Evolutionary conservation across 2,113 vertebrate species (phyloP), one percentile per base, ranked within the genome.

Genomic region (Suncus etruscus): DNA sequence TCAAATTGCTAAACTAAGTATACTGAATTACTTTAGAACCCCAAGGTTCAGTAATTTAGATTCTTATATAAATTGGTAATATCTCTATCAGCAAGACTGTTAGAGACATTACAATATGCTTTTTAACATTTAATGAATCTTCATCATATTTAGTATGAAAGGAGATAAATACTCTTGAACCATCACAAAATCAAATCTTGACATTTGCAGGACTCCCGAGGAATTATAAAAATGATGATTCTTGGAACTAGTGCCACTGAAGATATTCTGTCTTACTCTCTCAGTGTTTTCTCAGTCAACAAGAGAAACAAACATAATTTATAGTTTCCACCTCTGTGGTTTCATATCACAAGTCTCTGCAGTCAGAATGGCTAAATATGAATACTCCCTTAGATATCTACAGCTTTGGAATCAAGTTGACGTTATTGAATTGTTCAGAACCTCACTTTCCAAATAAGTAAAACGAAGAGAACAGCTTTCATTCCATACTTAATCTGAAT

Each of bases 101-200:
- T 3, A 1, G 3, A 54, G 54, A n/a, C 3, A 4, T 50, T 15
- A 66, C 0, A 29, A 61, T 9, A 15, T 1, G 51, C 51, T 89
- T 51, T 6, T 45, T 6, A 11, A 48, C 47, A 51, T 18, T 39
- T 74, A n/a, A 51, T 74, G 39, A 73, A 50, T 20, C 3, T 27
- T 76, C 24, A 47, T 2, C 54, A 45, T 48, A 31, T 8, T 75
- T 66, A n/a, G 27, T 14, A 18, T 18, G 54, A 69, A 92, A 24
- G 66, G 6, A 66, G 58, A 61, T 8, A 20, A 75, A 27, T 20
- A 20, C 24, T 58, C 29, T 39, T 39, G 8, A 58, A 14, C 24
- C 20, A 11, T 70, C 50, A 79, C n/a, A 48, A 72, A 63, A 45
- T 1, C n/a, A 66, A 73, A 47, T 20, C 31, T 63, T 81, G 58